A percentile compares a stretch with the other conserved stretches of the same genome.
These are phyloP conservation scores for Aproaerema taeniolella DNA, from an alignment of 2,888 invertebrate genomes.

Conservation along the genomic window DNA sequence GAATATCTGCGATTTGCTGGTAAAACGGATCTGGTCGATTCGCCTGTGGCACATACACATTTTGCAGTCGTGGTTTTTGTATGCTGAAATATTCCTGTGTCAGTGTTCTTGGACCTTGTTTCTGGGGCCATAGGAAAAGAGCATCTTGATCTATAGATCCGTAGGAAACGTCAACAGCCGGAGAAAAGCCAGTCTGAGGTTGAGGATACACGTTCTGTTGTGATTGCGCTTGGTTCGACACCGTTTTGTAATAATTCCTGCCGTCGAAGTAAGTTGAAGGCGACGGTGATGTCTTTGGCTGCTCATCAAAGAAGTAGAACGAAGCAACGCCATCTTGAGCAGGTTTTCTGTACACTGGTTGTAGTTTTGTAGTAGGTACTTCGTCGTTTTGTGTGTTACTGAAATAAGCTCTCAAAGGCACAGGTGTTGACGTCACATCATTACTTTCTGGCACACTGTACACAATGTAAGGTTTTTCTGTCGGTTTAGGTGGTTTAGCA, in stretches of 20 bases:
- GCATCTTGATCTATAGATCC: conserved; percentile 68
- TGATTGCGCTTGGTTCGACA: conserved; percentile 42
- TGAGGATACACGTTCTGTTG: conserved; percentile 44
- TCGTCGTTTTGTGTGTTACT: conserved; percentile 73
- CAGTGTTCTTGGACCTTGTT: conserved; percentile 67
- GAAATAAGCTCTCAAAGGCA: conserved; percentile 80
- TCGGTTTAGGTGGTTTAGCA: conserved; percentile 56
- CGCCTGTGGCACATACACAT: conserved; percentile 54
- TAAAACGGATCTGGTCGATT: conserved; percentile 77
- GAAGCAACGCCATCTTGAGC: conserved; percentile 74
- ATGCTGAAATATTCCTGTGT: conserved; percentile 75
- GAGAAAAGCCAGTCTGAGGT: conserved; percentile 49
- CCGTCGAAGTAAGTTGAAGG: conserved; percentile 71
- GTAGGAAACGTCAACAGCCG: conserved; percentile 61
- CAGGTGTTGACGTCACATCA: conserved; percentile 76
- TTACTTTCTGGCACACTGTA: conserved; percentile 70
- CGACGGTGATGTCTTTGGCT: conserved; percentile 73
- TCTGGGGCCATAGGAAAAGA: conserved; percentile 69
- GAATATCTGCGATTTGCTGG: conserved; percentile 80
- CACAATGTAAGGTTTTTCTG: conserved; percentile 68
- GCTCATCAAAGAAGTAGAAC: conserved; percentile 83
- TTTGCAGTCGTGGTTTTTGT: conserved; percentile 60
- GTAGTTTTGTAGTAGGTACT: conserved; percentile 72
- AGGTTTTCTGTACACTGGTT: conserved; percentile 66
- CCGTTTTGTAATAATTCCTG: conserved; percentile 64